Percentiles rank a stretch among this genome's conserved stretches.
Evolutionary conservation across 2,113 vertebrate species (phyloP).

Genomic region (Gopherus evgoodei): DNA sequence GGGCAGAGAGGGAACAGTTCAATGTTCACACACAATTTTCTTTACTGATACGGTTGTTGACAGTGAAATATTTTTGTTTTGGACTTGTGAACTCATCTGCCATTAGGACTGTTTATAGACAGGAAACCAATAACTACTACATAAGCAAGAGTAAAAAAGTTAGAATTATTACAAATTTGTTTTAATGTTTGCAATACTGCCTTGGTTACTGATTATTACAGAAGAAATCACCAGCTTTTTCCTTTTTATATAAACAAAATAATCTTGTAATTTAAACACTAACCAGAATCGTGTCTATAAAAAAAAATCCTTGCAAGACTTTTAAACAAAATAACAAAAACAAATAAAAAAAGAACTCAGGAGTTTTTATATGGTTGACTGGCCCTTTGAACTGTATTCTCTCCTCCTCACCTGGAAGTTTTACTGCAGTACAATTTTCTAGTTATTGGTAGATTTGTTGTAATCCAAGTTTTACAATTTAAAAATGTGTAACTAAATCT

Average conservation of each 20-base stretch:
- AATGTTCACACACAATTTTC: fast-evolving
- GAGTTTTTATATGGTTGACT: not conserved
- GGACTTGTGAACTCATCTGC: not conserved
- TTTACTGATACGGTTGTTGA: fast-evolving
- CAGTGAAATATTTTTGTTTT: not conserved
- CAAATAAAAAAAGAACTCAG: not conserved
- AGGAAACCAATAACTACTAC: not conserved
- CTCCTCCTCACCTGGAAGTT: not conserved
- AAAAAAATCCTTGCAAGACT: not conserved
- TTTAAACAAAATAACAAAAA: not conserved
- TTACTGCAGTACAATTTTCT: not conserved
- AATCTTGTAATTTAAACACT: not conserved
- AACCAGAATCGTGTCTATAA: not conserved
- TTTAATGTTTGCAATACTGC: not conserved
- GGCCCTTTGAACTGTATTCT: not conserved
- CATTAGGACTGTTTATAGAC: not conserved
- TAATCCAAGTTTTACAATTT: not conserved
- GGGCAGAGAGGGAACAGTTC: not conserved
- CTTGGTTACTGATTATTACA: fast-evolving
- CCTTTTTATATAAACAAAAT: not conserved
- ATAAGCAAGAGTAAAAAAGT: fast-evolving
- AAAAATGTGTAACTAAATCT: not conserved
- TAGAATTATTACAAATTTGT: not conserved
- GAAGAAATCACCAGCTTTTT: not conserved
- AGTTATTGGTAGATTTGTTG: not conserved